Conservation (phyloP, 2,113 vertebrate genomes). For the Cryptoleucopteryx plumbea region DNA sequence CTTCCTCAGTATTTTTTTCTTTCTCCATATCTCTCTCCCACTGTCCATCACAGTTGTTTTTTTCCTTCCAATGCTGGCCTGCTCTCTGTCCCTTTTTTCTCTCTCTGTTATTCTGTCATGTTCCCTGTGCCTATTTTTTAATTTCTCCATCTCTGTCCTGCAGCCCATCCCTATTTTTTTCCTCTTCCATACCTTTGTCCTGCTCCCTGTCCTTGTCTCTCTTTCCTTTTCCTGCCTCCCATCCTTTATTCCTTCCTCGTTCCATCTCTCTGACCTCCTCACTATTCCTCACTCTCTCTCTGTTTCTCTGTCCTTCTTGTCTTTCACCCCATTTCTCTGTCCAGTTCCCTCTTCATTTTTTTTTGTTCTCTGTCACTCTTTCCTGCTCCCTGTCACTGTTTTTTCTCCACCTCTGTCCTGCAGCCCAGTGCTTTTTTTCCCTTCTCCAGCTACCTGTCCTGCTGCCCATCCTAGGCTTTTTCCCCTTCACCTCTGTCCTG, state of each 20-base stretch:
- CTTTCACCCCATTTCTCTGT: background rate
- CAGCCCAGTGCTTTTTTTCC: background rate
- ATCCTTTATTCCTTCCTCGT: background rate
- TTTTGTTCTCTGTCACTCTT: background rate
- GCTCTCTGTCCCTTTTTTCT: background rate
- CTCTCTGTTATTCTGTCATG: background rate
- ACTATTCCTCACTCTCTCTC: background rate
- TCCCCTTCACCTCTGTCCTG: no score
- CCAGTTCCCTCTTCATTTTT: background rate
- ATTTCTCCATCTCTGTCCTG: background rate
- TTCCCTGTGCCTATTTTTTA: background rate
- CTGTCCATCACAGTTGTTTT: background rate
- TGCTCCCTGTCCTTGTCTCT: background rate
- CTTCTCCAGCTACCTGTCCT: background rate
- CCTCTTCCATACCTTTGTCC: background rate
- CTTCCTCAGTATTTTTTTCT: background rate
- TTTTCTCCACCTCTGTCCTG: background rate
- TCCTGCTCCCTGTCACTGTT: background rate
- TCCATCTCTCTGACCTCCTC: background rate
- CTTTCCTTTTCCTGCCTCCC: background rate
- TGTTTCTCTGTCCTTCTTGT: background rate
- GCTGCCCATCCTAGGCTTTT: background rate
- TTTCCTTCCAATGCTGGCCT: background rate
- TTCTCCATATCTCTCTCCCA: background rate
- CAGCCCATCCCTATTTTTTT: background rate